Evolutionary conservation across 1,140 invertebrate genomes (phyloP), one percentile per base, ranked within the genome.

Genomic region (Drepana arcuata): DNA sequence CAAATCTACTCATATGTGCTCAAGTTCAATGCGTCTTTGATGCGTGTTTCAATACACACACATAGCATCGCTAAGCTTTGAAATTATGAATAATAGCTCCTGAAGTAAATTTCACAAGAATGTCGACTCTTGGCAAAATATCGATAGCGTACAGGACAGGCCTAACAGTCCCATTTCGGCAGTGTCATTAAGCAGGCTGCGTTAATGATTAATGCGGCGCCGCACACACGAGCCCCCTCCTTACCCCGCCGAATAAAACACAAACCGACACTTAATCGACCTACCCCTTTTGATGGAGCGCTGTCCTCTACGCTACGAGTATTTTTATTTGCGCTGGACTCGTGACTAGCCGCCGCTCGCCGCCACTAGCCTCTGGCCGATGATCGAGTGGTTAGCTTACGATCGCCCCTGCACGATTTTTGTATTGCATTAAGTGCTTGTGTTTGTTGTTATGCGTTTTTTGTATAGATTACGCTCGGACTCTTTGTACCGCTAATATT

Each of bases 181-280:
- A 56, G 60, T 81, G 77, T 81, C 77, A 78, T 81, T 81, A 81
- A 66, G 68, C 68, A 74, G 73, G 63, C 71, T 67, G 66, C 58
- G 72, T 78, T 81, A 81, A 81, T 81, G 77, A 81, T 81, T 81
- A 78, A 81, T 81, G 77, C 63, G 72, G 72, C 72, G 74, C 71
- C 69, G 41, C 25, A 62, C 56, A 66, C 69, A 74, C 63, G 67
- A 63, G 51, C 56, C 58, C 61, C 58, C 54, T 51, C 46, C 41
- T 45, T 29, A 34, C 30, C 34, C 33, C 28, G 31, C 56, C 62
- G 63, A 74, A 77, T 74, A 77, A 80, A 75, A 81, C 71, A 61
- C 67, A 54, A 66, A 68, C 64, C 59, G 48, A 70, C 69, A 74
- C 70, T 74, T 81, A 81, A 81, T 78, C 69, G 72, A 73, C 64